These are phyloP conservation scores for Cepaea nemoralis DNA, from an alignment of 1,140 invertebrate genomes.

Conservation along the genomic window DNA sequence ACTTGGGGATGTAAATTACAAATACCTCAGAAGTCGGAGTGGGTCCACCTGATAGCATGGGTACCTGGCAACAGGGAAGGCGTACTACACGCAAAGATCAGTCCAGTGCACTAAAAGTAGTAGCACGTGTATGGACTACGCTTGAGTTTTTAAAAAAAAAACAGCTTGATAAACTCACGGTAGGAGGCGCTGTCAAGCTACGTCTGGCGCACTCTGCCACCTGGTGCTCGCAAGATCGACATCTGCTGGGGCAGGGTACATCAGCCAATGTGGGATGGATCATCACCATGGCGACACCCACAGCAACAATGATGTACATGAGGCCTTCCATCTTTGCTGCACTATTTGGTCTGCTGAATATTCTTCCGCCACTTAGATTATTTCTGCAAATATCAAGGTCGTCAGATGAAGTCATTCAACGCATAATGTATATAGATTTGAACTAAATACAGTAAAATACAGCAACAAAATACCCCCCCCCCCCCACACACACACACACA, in stretches of 20 bases:
- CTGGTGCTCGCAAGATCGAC: neutral
- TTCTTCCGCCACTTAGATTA: no score
- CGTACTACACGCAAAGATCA: no score
- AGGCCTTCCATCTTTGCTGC: neutral
- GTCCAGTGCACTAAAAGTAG: neutral
- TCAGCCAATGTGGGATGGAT: neutral
- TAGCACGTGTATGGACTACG: neutral
- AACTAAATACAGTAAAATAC: no score
- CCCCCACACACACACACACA: no score
- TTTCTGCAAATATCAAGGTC: no score
- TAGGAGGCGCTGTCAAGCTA: neutral
- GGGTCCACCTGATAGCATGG: neutral
- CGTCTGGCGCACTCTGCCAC: neutral
- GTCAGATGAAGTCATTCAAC: no score
- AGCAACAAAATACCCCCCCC: no score
- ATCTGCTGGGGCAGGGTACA: neutral
- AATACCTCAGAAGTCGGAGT: no score
- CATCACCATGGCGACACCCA: neutral
- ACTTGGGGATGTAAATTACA: neutral
- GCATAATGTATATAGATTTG: no score
- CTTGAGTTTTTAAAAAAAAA: neutral
- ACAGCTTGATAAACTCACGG: neutral
- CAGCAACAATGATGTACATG: neutral
- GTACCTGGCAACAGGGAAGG: neutral
- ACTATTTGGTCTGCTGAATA: no score